phyloP scores from a whole-genome alignment of 2,797 vertebrate species.

The Arnoldichthys spilopterus region DNA sequence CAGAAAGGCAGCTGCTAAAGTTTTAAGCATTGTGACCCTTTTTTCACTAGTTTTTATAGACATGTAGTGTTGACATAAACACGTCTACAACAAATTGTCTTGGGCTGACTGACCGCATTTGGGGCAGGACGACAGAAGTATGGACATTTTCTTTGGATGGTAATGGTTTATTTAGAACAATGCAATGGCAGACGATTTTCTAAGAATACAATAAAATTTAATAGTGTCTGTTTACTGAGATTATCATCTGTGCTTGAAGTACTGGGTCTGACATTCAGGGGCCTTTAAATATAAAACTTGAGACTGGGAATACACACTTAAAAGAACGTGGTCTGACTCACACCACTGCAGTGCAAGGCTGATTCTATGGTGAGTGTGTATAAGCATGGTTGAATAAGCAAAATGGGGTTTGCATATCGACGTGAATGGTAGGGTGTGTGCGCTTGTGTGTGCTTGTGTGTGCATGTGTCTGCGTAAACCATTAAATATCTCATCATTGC shows the following conservation, averaged over 20 bases:
- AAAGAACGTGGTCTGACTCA: not conserved
- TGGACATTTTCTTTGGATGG: not conserved
- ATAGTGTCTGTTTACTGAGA: not conserved
- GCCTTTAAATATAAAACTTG: not conserved
- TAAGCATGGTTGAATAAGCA: constrained; percentile 23
- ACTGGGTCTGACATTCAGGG: not conserved
- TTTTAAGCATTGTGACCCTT: too few species aligned
- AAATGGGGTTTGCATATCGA: constrained; percentile 15
- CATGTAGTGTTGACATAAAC: too few species aligned
- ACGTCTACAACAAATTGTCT: too few species aligned
- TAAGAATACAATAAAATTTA: not conserved
- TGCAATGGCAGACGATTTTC: not conserved
- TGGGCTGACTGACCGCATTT: too few species aligned
- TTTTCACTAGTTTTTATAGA: too few species aligned
- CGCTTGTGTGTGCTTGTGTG: constrained; percentile 2
- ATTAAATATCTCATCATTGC: constrained; percentile 76
- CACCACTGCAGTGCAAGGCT: not conserved
- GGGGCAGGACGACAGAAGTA: too few species aligned
- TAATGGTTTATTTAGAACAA: not conserved
- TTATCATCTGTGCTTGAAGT: not conserved
- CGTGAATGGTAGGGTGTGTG: constrained; percentile 21
- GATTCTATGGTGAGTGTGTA: constrained; percentile 1
- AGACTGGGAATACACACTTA: not conserved
- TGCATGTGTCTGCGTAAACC: constrained; percentile 69
- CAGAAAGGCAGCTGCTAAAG: too few species aligned